A percentile compares a stretch with the other conserved stretches of the same genome.
Conservation (phyloP, 2,888 invertebrate genomes). For the Trichogramma evanescens region DNA sequence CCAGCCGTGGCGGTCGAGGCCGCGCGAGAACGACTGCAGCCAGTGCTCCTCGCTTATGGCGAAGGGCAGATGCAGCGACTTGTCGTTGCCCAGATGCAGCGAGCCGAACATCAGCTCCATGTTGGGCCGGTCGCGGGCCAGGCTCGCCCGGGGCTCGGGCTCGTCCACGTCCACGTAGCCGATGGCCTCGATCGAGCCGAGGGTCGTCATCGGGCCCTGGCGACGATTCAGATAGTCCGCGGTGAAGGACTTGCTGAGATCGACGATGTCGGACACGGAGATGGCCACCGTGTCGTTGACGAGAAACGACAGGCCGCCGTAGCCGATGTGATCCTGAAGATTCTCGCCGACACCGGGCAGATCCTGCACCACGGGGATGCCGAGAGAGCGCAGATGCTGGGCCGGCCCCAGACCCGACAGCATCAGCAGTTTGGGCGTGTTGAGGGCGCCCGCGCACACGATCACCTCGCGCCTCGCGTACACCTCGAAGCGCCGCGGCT, state of each 20-base stretch:
- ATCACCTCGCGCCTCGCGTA: conserved; percentile 73
- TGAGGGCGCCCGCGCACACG: conserved; percentile 78
- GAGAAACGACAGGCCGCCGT: no score
- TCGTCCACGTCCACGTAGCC: conserved; percentile 23
- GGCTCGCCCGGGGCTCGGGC: conserved; percentile 27
- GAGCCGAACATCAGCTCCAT: conserved; percentile 64
- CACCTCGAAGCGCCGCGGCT: conserved; percentile 47
- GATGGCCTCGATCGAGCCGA: conserved; percentile 63
- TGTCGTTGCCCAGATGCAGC: conserved; percentile 52
- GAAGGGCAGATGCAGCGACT: conserved; percentile 45
- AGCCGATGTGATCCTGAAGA: conserved; percentile 54
- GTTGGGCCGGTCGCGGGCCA: conserved; percentile 57
- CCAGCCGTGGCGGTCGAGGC: conserved; percentile 47
- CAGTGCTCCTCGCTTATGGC: conserved; percentile 52
- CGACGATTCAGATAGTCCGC: conserved; percentile 52
- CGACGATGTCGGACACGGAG: background rate
- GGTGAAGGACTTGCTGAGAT: conserved; percentile 11
- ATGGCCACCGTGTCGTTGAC: no score
- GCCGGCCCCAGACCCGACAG: conserved; percentile 60
- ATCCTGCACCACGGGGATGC: conserved; percentile 3
- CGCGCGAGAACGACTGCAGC: conserved; percentile 51
- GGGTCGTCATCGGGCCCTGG: conserved; percentile 54
- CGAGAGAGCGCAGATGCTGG: no score
- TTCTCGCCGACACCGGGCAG: conserved; percentile 56
- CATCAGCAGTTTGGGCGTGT: conserved; percentile 85